Evolutionary conservation across 2,797 vertebrate genomes (phyloP).

Genomic region (Vireo griseus): DNA sequence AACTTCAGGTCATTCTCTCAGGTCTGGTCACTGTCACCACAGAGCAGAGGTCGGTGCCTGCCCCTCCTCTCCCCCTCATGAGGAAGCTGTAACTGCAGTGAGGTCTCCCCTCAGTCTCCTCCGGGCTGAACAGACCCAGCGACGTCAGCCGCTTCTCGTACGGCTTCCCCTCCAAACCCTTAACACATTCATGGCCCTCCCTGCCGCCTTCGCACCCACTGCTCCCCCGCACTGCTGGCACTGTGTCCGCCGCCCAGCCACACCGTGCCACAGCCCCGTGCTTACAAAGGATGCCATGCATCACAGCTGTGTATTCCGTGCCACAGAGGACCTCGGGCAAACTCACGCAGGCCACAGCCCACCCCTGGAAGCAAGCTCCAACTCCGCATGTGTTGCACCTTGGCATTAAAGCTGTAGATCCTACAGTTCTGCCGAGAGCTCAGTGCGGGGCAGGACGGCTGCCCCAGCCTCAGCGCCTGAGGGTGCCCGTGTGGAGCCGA

Average conservation of each 20-base stretch:
- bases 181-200: accelerated
- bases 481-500: accelerated
- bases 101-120: neutral
- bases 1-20: accelerated
- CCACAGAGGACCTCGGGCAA: accelerated
- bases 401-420: accelerated
- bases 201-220: accelerated
- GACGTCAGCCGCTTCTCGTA: accelerated
- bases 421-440: neutral
- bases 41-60: neutral
- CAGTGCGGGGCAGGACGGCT: neutral
- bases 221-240: accelerated
- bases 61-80: accelerated
- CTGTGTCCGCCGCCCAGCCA: accelerated
- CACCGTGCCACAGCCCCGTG: neutral
- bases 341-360: accelerated
- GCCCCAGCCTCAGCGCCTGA: accelerated
- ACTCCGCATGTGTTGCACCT: accelerated
- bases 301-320: accelerated
- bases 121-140: neutral
- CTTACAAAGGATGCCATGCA: accelerated
- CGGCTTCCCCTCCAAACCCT: neutral
- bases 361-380: neutral
- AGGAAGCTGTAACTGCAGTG: accelerated
- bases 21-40: accelerated